These are phyloP conservation scores for Hycleus cichorii DNA, from an alignment of 1,140 invertebrate genomes.

Conservation along the genomic window DNA sequence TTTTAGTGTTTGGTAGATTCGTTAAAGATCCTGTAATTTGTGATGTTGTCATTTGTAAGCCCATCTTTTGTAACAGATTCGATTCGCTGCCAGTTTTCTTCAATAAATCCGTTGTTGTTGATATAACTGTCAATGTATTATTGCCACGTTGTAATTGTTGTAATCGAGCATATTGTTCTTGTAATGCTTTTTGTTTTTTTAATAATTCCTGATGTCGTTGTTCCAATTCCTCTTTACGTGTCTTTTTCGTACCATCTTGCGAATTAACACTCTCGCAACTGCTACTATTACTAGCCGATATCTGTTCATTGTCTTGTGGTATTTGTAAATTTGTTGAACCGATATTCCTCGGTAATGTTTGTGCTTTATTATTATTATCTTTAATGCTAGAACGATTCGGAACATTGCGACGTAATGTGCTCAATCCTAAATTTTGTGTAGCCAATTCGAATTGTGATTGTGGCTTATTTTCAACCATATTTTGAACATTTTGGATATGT, in stretches of 20 bases:
- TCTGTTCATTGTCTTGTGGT: conserved; percentile 32
- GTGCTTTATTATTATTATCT: conserved; percentile 32
- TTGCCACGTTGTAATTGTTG: conserved; percentile 76
- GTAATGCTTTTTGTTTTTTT: conserved; percentile 75
- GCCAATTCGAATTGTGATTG: conserved; percentile 39
- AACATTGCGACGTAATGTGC: conserved; percentile 36
- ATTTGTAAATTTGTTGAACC: conserved; percentile 36
- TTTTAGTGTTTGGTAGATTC: conserved; percentile 44
- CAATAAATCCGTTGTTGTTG: conserved; percentile 54
- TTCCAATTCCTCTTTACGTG: conserved; percentile 68
- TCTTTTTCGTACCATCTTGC: conserved; percentile 55
- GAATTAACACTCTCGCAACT: conserved; percentile 72
- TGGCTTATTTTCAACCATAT: conserved; percentile 34
- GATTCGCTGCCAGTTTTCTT: conserved; percentile 88
- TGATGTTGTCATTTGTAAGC: conserved; percentile 55
- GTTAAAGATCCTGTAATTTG: conserved; percentile 56
- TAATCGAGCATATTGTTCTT: conserved; percentile 80
- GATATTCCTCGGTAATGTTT: conserved; percentile 39
- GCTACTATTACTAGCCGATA: conserved; percentile 54
- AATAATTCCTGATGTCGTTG: conserved; percentile 78
- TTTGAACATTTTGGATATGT: conserved; percentile 39
- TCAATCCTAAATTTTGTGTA: conserved; percentile 37
- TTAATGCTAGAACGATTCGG: conserved; percentile 35
- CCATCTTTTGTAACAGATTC: conserved; percentile 79
- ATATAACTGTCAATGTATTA: conserved; percentile 50